These are phyloP conservation scores for Hormiphora californensis DNA, from an alignment of 37 sponge, comb jelly and placozoan genomes.

Conservation along the genomic window DNA sequence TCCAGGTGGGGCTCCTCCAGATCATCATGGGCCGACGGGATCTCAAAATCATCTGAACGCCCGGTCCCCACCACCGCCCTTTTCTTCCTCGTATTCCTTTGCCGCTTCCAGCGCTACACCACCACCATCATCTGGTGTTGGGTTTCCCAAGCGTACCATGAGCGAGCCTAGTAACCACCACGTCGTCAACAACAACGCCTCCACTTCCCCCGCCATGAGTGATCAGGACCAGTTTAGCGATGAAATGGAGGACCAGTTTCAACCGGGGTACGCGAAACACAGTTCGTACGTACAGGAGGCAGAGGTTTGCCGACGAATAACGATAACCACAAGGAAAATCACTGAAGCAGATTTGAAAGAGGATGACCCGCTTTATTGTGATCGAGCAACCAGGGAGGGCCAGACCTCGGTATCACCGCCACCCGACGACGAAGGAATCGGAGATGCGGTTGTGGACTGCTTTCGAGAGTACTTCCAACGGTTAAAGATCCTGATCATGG, in stretches of 20 bases:
- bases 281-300: not conserved
- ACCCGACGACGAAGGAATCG: not conserved
- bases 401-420: not conserved
- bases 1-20: not conserved
- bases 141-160: too few relatives aligned
- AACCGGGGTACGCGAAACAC: conserved; percentile 11
- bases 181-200: too few relatives aligned
- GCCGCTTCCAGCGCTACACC: not conserved
- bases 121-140: too few relatives aligned
- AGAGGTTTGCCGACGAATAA: not conserved
- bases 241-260: not conserved
- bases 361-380: conserved; percentile 2
- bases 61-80: too few relatives aligned
- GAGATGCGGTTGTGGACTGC: not conserved
- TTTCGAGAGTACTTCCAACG: not conserved
- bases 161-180: too few relatives aligned
- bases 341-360: not conserved
- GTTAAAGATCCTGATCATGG: not conserved
- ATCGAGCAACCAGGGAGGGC: not conserved
- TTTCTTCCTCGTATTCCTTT: too few relatives aligned
- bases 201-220: too few relatives aligned
- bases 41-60: too few relatives aligned
- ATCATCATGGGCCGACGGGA: not conserved
- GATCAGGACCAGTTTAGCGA: not conserved
- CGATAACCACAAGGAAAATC: not conserved